Conservation (phyloP, 2,797 vertebrate species). For the Gallirallus australis region DNA sequence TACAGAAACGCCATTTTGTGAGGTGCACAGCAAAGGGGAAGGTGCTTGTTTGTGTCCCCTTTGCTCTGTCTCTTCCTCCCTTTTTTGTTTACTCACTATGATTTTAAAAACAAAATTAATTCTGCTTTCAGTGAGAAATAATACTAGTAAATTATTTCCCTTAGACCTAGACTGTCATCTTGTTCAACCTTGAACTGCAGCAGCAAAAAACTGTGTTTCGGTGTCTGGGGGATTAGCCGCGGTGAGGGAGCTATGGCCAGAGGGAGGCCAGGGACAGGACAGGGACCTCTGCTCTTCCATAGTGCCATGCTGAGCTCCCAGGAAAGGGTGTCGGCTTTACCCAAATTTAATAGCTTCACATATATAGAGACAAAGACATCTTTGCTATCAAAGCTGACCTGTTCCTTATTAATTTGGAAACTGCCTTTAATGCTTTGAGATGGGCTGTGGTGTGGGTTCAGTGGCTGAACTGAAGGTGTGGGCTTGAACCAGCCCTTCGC, state of each 20-base stretch:
- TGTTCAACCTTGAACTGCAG: constrained; percentile 21
- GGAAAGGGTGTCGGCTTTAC: background rate
- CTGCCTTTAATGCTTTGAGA: background rate
- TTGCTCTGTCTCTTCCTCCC: accelerated
- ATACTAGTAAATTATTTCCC: background rate
- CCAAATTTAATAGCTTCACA: constrained; percentile 30
- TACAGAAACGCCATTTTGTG: background rate
- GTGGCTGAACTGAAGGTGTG: background rate
- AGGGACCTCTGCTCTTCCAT: background rate
- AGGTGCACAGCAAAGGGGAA: background rate
- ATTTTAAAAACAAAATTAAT: background rate
- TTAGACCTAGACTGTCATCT: background rate
- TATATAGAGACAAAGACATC: background rate
- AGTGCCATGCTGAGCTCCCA: constrained; percentile 11
- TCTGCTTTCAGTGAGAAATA: background rate
- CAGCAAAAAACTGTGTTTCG: constrained; percentile 15
- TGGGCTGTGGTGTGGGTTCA: background rate
- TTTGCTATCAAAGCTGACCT: constrained; percentile 15
- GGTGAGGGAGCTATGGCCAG: background rate
- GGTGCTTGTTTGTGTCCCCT: background rate
- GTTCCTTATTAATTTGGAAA: constrained; percentile 18
- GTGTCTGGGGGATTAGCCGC: background rate
- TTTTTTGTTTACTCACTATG: background rate
- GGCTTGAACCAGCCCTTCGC: background rate
- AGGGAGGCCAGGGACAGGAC: background rate